These are phyloP conservation scores for Oscheius sp. DNA, from an alignment of 2,888 invertebrate species.

Conservation along the genomic window DNA sequence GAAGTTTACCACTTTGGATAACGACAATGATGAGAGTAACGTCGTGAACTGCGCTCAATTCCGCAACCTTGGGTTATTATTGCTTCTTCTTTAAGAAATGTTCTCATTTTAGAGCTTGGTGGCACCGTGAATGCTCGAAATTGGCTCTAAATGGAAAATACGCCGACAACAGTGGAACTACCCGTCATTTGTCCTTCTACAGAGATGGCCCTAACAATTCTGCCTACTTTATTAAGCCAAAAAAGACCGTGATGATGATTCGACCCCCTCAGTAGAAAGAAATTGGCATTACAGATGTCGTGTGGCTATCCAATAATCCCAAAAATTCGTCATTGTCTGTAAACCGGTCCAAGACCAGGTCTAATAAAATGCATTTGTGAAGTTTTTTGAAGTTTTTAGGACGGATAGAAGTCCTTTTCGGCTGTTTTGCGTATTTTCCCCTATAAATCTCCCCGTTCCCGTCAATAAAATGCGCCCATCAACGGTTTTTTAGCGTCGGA, in stretches of 20 bases:
- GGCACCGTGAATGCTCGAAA: conserved; percentile 56
- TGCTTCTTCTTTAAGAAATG: no score
- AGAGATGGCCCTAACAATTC: not conserved
- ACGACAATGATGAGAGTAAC: conserved; percentile 50
- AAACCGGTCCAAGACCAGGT: no score
- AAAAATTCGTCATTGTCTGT: no score
- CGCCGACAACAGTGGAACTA: conserved; percentile 35
- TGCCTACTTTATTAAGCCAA: conserved; percentile 53
- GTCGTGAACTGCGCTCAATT: conserved; percentile 57
- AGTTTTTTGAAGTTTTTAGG: no score
- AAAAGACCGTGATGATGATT: conserved; percentile 50
- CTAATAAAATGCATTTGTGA: no score
- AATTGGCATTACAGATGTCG: no score
- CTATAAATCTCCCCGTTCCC: no score
- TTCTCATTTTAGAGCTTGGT: conserved; percentile 55
- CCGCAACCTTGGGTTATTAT: conserved; percentile 52
- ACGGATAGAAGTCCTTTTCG: no score
- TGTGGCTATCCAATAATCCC: no score
- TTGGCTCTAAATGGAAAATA: conserved; percentile 57
- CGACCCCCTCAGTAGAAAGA: conserved; percentile 27
- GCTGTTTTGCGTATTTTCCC: no score
- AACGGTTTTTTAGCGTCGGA: no score
- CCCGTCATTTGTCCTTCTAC: conserved; percentile 38
- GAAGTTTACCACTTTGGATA: conserved; percentile 60
- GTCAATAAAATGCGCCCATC: no score